Percentiles rank a stretch among this genome's conserved stretches.
Conservation (phyloP, 2,797 vertebrate genomes). For the Botia almorhae region DNA sequence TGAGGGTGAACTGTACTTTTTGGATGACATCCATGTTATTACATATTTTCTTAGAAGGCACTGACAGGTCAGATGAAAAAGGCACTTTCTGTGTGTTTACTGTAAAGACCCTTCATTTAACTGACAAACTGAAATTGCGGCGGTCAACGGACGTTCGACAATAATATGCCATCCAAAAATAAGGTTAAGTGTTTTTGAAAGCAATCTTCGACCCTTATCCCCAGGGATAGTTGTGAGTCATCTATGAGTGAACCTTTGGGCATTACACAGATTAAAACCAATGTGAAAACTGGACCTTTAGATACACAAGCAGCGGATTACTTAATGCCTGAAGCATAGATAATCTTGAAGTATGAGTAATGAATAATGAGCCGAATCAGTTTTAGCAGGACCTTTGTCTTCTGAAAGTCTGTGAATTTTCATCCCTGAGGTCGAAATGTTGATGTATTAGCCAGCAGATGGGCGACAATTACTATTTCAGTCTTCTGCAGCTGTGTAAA, state of each 20-base stretch:
- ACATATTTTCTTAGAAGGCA: too few species aligned
- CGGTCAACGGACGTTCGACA: not conserved
- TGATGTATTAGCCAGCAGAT: not conserved
- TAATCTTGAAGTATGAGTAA: not conserved
- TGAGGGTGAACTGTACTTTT: too few species aligned
- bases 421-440: not conserved
- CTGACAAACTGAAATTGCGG: not conserved
- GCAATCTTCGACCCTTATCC: not conserved
- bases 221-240: not conserved
- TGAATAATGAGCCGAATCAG: not conserved
- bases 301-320: not conserved
- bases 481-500: too few species aligned
- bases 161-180: not conserved
- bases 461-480: too few species aligned
- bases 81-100: too few species aligned
- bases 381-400: not conserved
- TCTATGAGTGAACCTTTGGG: too few species aligned
- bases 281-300: too few species aligned
- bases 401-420: not conserved
- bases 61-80: too few species aligned
- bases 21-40: too few species aligned
- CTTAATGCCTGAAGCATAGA: not conserved
- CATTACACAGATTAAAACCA: not conserved
- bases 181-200: not conserved
- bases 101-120: not conserved